A percentile compares a stretch with the other conserved stretches of the same genome.
These are phyloP conservation scores for Leptobrachium ailaonicum DNA, from an alignment of 2,113 vertebrate species.

Conservation along the genomic window DNA sequence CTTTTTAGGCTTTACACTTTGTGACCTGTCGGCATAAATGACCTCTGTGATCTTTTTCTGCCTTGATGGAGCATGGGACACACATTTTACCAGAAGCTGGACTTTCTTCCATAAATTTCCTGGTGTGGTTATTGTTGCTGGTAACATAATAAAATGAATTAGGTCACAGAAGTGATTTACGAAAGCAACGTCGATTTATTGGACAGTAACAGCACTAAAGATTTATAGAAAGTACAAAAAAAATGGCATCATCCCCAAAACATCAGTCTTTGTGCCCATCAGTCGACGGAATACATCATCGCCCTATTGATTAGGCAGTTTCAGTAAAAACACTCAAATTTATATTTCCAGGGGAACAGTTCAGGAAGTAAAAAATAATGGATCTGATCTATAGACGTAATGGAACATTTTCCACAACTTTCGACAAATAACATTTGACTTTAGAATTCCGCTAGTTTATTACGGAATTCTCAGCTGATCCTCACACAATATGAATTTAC, in stretches of 20 bases:
- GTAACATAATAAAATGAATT: not conserved
- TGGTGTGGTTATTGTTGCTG: constrained; percentile 7
- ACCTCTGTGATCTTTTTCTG: not conserved
- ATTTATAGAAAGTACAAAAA: not conserved
- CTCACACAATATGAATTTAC: too few relatives aligned
- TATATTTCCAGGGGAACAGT: not conserved
- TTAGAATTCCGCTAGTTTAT: too few relatives aligned
- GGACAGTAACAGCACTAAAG: not conserved
- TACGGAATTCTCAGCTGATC: too few relatives aligned
- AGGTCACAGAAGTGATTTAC: not conserved
- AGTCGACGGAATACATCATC: not conserved
- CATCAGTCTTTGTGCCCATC: not conserved
- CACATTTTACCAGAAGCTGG: not conserved
- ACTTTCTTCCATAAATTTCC: not conserved
- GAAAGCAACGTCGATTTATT: not conserved
- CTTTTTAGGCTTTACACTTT: not conserved
- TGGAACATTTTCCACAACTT: not conserved
- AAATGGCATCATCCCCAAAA: not conserved
- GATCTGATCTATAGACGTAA: not conserved
- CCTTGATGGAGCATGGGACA: not conserved
- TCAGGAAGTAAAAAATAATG: not conserved
- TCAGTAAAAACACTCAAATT: not conserved
- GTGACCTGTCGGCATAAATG: not conserved
- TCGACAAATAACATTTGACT: too few relatives aligned
- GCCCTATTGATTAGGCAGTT: not conserved